Conservation (phyloP, 53 echinoderm and acorn worm species). For the Hippasteria phrygiana region DNA sequence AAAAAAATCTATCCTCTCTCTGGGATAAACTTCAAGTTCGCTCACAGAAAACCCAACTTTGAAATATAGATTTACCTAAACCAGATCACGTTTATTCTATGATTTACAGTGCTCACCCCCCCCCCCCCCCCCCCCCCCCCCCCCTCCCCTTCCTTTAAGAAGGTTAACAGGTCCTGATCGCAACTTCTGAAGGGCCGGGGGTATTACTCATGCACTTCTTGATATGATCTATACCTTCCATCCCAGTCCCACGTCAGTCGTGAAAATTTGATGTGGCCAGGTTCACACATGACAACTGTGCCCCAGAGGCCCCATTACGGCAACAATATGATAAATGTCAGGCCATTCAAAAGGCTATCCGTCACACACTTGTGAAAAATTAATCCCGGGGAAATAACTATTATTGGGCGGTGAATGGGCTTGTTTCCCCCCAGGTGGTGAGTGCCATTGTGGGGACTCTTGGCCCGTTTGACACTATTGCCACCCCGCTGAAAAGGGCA, state of each 20-base stretch:
- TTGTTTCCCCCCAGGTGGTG: constrained; percentile 32
- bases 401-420: constrained; percentile 54
- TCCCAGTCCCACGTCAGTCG: background rate
- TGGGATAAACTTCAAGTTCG: too few species aligned
- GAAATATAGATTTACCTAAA: background rate
- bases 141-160: constrained; percentile 4
- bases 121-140: background rate
- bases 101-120: background rate
- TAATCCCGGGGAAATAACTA: constrained; percentile 54
- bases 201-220: background rate
- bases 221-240: background rate
- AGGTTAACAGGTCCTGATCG: constrained; percentile 28
- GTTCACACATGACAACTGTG: constrained; percentile 17
- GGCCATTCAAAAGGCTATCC: constrained; percentile 15
- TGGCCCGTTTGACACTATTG: constrained; percentile 38
- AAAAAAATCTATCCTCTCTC: too few species aligned
- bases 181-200: constrained; percentile 4
- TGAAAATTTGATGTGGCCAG: constrained; percentile 21
- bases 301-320: constrained; percentile 13
- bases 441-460: background rate
- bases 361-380: constrained; percentile 62
- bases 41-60: background rate
- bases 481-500: constrained; percentile 16
- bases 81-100: background rate
- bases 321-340: constrained; percentile 35